Evolutionary conservation across 2,797 vertebrate genomes (phyloP).

Genomic region (Alectoris magna): DNA sequence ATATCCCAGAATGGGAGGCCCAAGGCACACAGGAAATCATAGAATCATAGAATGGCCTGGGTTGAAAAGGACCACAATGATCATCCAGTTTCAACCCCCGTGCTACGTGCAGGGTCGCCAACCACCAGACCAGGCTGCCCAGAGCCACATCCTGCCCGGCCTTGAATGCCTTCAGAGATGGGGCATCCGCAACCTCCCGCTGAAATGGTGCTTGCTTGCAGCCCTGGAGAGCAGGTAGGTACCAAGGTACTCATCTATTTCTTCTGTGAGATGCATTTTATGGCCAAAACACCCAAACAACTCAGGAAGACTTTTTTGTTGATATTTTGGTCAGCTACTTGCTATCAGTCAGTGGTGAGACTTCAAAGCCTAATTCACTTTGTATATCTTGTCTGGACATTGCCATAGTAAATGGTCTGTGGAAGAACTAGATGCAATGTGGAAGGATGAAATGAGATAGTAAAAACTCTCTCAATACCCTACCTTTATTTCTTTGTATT

Average conservation of each 20-base stretch:
- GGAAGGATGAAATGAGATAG: neutral
- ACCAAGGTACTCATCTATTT: neutral
- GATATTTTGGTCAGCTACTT: neutral
- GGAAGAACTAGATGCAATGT: neutral
- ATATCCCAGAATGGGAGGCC: neutral
- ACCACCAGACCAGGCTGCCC: too few relatives aligned
- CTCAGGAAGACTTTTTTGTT: neutral
- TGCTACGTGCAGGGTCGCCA: too few relatives aligned
- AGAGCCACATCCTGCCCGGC: too few relatives aligned
- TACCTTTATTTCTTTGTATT: neutral
- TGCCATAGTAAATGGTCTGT: neutral
- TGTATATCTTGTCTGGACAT: neutral
- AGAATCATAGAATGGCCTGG: too few relatives aligned
- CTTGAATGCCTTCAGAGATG: too few relatives aligned
- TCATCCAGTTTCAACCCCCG: too few relatives aligned
- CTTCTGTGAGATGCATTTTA: fast-evolving
- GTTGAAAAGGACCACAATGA: too few relatives aligned
- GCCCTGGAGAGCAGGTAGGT: neutral
- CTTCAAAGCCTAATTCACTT: neutral
- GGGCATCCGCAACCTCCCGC: too few relatives aligned
- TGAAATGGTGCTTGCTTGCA: neutral
- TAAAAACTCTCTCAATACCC: neutral
- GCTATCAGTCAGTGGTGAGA: neutral
- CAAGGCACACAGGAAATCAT: neutral
- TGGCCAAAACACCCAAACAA: neutral